Evolutionary conservation across 2,888 invertebrate genomes (phyloP).

Genomic region (Myopa testacea): DNA sequence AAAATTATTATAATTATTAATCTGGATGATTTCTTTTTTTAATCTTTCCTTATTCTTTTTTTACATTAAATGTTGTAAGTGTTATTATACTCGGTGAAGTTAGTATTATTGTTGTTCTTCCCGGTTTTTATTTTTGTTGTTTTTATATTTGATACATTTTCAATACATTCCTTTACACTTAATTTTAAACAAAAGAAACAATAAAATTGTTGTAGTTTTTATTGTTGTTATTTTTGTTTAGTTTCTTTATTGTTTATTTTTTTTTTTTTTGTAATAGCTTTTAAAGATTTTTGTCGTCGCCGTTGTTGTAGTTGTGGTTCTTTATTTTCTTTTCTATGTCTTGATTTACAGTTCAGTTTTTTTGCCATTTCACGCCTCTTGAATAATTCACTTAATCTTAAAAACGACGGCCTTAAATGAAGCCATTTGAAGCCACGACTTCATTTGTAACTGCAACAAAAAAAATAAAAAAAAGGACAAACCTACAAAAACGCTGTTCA

Average conservation of each 20-base stretch:
- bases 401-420: too few species aligned
- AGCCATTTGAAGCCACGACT: too few species aligned
- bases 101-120: constrained; percentile 53
- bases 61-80: constrained; percentile 50
- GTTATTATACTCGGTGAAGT: constrained; percentile 60
- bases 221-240: neutral
- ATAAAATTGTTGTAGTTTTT: too few species aligned
- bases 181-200: too few species aligned
- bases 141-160: neutral
- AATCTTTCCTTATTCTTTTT: neutral
- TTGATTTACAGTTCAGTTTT: neutral
- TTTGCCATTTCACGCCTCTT: neutral
- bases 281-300: neutral
- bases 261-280: neutral
- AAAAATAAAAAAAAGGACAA: too few species aligned
- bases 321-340: neutral
- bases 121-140: neutral
- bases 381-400: too few species aligned
- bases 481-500: too few species aligned
- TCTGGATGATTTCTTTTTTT: too few species aligned
- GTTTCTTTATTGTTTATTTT: neutral
- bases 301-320: neutral
- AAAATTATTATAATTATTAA: too few species aligned
- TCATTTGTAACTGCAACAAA: too few species aligned
- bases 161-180: too few species aligned